Percentiles rank a stretch among this genome's conserved stretches.
Evolutionary conservation across 2,797 vertebrate species (phyloP).

Genomic region (Eulemur rubriventer): DNA sequence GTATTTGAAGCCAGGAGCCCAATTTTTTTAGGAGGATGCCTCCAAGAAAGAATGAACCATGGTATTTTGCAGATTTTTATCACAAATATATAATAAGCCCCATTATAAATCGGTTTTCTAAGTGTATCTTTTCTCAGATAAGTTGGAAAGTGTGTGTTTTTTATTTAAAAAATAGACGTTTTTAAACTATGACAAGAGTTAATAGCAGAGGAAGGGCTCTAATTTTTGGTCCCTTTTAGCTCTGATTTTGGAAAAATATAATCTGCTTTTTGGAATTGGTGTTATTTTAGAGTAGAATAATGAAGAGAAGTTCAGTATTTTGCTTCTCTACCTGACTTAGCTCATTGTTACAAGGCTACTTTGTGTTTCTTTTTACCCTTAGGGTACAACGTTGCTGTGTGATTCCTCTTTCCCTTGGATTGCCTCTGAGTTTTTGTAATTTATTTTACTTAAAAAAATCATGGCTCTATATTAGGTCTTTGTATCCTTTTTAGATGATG

Average conservation of each 20-base stretch:
- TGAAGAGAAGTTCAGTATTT: not conserved
- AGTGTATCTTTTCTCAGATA: not conserved
- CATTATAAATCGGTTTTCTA: constrained; percentile 52
- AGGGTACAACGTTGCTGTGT: not conserved
- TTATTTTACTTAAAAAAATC: constrained; percentile 35
- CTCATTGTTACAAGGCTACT: not conserved
- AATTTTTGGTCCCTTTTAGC: constrained; percentile 29
- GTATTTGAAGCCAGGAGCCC: constrained; percentile 74
- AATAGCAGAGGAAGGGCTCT: not conserved
- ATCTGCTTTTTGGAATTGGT: not conserved
- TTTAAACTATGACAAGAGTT: not conserved
- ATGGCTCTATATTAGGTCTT: constrained; percentile 13
- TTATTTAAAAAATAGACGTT: not conserved
- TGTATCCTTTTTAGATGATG: constrained; percentile 51
- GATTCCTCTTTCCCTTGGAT: not conserved
- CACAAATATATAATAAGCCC: not conserved
- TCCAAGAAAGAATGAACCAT: not conserved
- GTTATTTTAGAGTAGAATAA: not conserved
- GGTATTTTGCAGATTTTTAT: constrained; percentile 54
- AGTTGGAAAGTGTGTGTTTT: constrained; percentile 46
- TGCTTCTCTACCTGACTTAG: not conserved
- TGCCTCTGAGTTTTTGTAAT: constrained; percentile 29
- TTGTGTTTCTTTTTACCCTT: not conserved
- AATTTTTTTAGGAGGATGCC: constrained; percentile 62
- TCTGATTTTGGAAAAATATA: constrained; percentile 47